Base-by-base conservation (phyloP, 2,113 vertebrate species). In the Chitala chitala region DNA sequence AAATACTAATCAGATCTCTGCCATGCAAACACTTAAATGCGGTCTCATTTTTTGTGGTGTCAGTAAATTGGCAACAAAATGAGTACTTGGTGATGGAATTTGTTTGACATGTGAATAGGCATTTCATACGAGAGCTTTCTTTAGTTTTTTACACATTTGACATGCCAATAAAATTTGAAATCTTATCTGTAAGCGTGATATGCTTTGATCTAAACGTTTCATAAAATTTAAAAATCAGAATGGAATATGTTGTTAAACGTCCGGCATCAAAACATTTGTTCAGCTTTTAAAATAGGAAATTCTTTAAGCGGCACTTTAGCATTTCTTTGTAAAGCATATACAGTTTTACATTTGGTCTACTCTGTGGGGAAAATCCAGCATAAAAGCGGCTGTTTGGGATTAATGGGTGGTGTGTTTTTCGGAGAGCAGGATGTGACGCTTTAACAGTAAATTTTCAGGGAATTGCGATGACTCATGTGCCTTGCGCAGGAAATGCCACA, bases 151-250 rank as follows among this genome's bases (percentile, higher is more conserved):
- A 68, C 38, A 46, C 24, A 22, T 44, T 38, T 44, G 10, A 26
- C 29, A 44, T 68, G 26, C 22, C 8, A n/a, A 42, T 68, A 46
- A 44, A 68, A 22, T 51, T 15, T 46, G n/a, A 46, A 68, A 68
- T 68, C 38, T 68, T 44, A 46, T n/a, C 64, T 46, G n/a, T 46
- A 63, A 63, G 17, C 33, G 2, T 63, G 13, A 33, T 36, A 33
- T 63, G 56, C 29, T 59, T 24, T 65, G 64, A 68, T 68, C 10
- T 68, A 38, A 68, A 68, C n/a, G n/a, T n/a, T n/a, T n/a, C n/a
- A n/a, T n/a, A n/a, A n/a, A n/a, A n/a, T n/a, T 68, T 46, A 42
- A 68, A 46, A 68, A 68, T 46, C 38, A 66, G 38, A 46, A 46
- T 26, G 33, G 33, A 42, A 42, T 29, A 48, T 26, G 42, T 24